phyloP scores from a whole-genome alignment of 1,140 invertebrate species.

The Mylabris phalerata region DNA sequence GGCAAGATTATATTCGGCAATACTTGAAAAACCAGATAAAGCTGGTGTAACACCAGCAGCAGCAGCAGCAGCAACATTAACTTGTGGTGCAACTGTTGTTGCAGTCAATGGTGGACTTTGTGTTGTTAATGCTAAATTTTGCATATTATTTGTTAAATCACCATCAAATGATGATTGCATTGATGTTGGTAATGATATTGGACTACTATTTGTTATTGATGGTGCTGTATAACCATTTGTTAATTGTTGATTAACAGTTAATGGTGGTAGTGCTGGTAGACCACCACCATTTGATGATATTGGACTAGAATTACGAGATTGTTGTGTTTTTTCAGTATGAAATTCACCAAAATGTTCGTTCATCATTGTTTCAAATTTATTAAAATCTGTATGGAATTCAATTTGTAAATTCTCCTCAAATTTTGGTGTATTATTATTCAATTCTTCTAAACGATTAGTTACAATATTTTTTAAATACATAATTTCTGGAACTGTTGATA shows the following conservation, averaged over 20 bases:
- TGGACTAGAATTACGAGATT: constrained; percentile 6
- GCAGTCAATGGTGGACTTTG: constrained; percentile 40
- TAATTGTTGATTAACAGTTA: constrained; percentile 13
- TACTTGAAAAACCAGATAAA: constrained; percentile 55
- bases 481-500: constrained; percentile 77
- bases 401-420: constrained; percentile 68
- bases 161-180: constrained; percentile 76
- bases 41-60: constrained; percentile 40
- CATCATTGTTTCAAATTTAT: constrained; percentile 64
- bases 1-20: constrained; percentile 77
- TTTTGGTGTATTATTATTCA: constrained; percentile 74
- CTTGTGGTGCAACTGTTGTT: constrained; percentile 39
- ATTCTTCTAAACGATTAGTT: constrained; percentile 62
- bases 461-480: constrained; percentile 73
- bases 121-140: constrained; percentile 46
- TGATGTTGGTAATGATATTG: constrained; percentile 58
- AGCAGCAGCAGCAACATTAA: constrained; percentile 44
- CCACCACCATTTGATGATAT: no score
- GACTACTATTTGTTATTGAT: constrained; percentile 54
- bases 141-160: constrained; percentile 39
- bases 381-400: constrained; percentile 74
- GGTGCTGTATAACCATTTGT: constrained; percentile 44
- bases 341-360: constrained; percentile 67
- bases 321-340: constrained; percentile 48
- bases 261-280: background rate